phyloP scores from a whole-genome alignment of 2,888 invertebrate genomes.

The Scaeva pyrastri region DNA sequence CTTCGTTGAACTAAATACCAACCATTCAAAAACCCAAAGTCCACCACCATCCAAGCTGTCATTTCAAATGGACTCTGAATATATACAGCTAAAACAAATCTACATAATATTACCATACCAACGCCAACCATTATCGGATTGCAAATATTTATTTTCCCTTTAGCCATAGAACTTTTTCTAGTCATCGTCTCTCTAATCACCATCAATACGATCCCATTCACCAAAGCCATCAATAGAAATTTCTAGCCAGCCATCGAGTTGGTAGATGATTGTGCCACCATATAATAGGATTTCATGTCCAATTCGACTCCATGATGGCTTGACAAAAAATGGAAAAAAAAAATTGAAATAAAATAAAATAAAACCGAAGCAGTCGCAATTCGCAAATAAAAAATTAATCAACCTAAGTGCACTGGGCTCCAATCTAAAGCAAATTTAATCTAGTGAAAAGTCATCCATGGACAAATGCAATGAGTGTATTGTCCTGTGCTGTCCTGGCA shows the following conservation, averaged over 20 bases:
- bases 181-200: constrained; percentile 25
- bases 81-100: constrained; percentile 29
- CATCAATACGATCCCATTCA: constrained; percentile 33
- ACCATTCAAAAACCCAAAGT: constrained; percentile 19
- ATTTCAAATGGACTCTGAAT: constrained; percentile 48
- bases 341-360: constrained; percentile 29
- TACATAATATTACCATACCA: constrained; percentile 51
- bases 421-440: constrained; percentile 75
- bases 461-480: constrained; percentile 58
- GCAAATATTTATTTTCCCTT: constrained; percentile 30
- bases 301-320: constrained; percentile 34
- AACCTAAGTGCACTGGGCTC: constrained; percentile 73
- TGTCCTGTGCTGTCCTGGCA: not conserved
- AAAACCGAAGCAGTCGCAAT: constrained; percentile 53
- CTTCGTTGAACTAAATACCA: constrained; percentile 16
- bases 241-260: constrained; percentile 34
- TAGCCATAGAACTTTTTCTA: constrained; percentile 11
- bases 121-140: constrained; percentile 35
- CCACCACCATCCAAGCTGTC: constrained; percentile 43
- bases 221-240: constrained; percentile 36
- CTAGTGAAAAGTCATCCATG: constrained; percentile 71
- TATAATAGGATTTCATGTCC: constrained; percentile 53
- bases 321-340: not conserved
- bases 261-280: constrained; percentile 49
- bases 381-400: constrained; percentile 75